A percentile compares a stretch with the other conserved stretches of the same genome.
phyloP scores from a whole-genome alignment of 2,888 invertebrate genomes.

The Andrena hattorfiana region DNA sequence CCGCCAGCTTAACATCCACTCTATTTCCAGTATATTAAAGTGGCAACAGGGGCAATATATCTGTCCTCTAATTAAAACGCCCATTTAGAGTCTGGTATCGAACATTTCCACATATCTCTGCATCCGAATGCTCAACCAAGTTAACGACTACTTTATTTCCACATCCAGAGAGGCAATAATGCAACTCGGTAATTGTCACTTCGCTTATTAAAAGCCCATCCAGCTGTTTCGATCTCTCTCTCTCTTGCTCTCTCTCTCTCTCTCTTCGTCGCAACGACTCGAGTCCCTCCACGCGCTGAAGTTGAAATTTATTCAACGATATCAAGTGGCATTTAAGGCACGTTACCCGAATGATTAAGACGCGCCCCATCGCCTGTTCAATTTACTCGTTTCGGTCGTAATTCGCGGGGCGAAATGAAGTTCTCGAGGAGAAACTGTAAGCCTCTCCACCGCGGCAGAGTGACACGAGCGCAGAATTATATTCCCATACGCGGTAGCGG shows the following conservation, averaged over 20 bases:
- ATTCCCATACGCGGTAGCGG: constrained; percentile 47
- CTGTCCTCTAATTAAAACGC: not conserved
- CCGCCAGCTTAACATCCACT: not conserved
- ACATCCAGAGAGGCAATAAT: not conserved
- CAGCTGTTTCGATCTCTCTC: no score
- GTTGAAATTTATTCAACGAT: constrained; percentile 7
- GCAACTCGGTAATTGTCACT: not conserved
- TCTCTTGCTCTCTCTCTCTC: not conserved
- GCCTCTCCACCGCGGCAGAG: constrained; percentile 11
- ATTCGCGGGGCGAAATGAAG: constrained; percentile 43
- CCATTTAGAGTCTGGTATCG: not conserved
- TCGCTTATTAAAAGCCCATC: not conserved
- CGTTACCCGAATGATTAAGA: constrained; percentile 42
- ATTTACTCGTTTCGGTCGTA: constrained; percentile 18
- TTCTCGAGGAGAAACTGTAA: constrained; percentile 7
- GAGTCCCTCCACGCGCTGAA: not conserved
- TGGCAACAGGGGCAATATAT: not conserved
- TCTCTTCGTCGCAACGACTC: not conserved
- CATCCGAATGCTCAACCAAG: not conserved
- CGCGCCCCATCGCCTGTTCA: constrained; percentile 19
- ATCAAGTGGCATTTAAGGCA: constrained; percentile 22
- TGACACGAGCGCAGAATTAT: constrained; percentile 63
- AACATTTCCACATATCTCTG: not conserved
- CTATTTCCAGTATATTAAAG: not conserved
- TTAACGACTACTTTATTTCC: not conserved